Evolutionary conservation across 2,113 vertebrate species (phyloP).

Genomic region (Amphiprion ocellaris): DNA sequence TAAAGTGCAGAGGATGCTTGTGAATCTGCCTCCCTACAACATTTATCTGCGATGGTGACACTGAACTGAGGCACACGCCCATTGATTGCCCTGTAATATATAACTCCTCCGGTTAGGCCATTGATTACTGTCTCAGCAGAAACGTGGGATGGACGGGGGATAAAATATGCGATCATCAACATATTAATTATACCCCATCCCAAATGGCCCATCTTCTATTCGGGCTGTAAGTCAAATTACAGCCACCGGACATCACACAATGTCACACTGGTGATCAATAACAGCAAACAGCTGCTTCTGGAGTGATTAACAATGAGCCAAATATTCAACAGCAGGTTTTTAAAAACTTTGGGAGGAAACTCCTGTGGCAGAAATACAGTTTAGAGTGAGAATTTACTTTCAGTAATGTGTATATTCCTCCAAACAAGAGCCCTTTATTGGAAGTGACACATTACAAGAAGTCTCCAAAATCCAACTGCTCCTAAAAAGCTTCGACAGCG

Average conservation of each 20-base stretch:
- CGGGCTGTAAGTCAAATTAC: conserved; percentile 53
- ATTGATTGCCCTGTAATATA: conserved; percentile 71
- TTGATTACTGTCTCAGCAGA: conserved; percentile 77
- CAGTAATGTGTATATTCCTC: background rate
- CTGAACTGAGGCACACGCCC: conserved; percentile 26
- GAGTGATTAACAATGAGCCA: conserved; percentile 29
- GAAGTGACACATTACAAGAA: conserved; percentile 22
- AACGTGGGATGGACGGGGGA: conserved; percentile 11
- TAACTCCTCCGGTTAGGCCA: conserved; percentile 59
- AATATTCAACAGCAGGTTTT: background rate
- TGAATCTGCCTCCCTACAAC: background rate
- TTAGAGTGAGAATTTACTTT: conserved; percentile 13
- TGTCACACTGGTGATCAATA: conserved; percentile 49
- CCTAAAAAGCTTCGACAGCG: conserved; percentile 31
- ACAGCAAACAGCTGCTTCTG: conserved; percentile 43
- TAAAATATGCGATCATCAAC: conserved; percentile 69
- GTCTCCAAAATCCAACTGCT: background rate
- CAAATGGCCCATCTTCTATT: conserved; percentile 41
- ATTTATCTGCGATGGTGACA: conserved; percentile 29
- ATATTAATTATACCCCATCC: conserved; percentile 71
- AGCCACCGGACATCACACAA: conserved; percentile 41
- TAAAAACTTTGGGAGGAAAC: background rate
- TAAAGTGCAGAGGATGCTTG: background rate
- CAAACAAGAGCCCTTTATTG: conserved; percentile 8
- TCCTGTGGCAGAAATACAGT: background rate